These are phyloP conservation scores for Aspidapion aeneum DNA, from an alignment of 2,888 invertebrate genomes.

Conservation along the genomic window DNA sequence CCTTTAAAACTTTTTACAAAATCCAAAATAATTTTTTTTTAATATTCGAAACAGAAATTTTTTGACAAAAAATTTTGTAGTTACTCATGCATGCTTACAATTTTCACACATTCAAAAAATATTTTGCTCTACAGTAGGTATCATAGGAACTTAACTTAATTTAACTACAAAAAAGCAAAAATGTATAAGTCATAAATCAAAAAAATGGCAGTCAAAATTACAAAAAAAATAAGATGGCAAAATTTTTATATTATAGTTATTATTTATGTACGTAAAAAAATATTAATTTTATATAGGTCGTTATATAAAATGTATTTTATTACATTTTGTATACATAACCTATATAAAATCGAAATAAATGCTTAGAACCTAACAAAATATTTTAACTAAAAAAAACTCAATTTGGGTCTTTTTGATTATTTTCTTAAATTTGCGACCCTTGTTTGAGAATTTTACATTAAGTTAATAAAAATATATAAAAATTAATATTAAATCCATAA, in stretches of 20 bases:
- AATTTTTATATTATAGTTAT: constrained; percentile 7
- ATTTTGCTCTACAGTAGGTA: constrained; percentile 36
- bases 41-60: constrained; percentile 13
- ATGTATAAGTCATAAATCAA: constrained; percentile 38
- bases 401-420: neutral
- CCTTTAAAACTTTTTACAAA: constrained; percentile 15
- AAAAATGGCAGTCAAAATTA: constrained; percentile 42
- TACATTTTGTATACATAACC: neutral
- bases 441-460: neutral
- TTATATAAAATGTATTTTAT: neutral
- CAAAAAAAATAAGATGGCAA: constrained; percentile 37
- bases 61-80: constrained; percentile 16
- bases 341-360: neutral
- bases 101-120: constrained; percentile 25
- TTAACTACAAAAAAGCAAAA: constrained; percentile 39
- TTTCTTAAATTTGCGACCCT: neutral
- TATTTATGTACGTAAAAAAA: constrained; percentile 24
- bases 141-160: constrained; percentile 45
- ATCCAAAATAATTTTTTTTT: constrained; percentile 13
- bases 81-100: constrained; percentile 24
- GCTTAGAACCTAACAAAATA: neutral
- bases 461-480: constrained; percentile 3
- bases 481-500: constrained; percentile 1
- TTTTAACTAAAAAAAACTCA: neutral
- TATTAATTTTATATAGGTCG: neutral